Evolutionary conservation across 2,888 invertebrate species (phyloP).

Genomic region (Apodemia zela): DNA sequence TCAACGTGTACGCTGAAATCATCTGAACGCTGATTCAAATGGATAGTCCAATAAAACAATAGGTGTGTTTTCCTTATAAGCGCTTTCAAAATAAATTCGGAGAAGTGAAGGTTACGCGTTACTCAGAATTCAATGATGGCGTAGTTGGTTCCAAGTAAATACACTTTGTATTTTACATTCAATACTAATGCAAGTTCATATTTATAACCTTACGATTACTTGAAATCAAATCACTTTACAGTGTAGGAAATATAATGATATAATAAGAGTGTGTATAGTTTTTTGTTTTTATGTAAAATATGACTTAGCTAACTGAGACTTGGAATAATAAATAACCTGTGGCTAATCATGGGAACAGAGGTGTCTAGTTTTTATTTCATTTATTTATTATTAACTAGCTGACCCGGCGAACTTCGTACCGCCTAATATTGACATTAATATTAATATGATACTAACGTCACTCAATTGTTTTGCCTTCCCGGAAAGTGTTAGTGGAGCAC

Average conservation of each 20-base stretch:
- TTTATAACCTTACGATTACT: background rate
- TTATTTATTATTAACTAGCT: no score
- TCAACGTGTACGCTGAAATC: background rate
- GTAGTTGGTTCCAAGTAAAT: constrained; percentile 6
- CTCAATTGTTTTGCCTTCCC: no score
- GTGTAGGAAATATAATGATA: background rate
- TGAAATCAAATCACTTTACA: background rate
- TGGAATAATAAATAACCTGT: no score
- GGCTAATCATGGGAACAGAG: no score
- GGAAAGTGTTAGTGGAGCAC: no score
- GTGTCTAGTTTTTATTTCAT: no score
- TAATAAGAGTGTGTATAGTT: no score
- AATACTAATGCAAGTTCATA: background rate
- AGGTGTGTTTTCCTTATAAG: constrained; percentile 25
- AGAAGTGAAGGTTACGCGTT: constrained; percentile 29
- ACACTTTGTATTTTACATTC: background rate
- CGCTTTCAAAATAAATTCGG: constrained; percentile 27
- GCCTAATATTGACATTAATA: no score
- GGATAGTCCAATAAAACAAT: constrained; percentile 16
- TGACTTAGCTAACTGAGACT: no score
- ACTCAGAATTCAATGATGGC: constrained; percentile 23
- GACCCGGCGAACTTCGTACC: no score
- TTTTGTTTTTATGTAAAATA: no score
- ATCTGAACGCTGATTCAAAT: background rate
- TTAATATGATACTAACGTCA: no score